Base-by-base conservation (phyloP, 2,888 invertebrate species). In the Hyposoter didymator region DNA sequence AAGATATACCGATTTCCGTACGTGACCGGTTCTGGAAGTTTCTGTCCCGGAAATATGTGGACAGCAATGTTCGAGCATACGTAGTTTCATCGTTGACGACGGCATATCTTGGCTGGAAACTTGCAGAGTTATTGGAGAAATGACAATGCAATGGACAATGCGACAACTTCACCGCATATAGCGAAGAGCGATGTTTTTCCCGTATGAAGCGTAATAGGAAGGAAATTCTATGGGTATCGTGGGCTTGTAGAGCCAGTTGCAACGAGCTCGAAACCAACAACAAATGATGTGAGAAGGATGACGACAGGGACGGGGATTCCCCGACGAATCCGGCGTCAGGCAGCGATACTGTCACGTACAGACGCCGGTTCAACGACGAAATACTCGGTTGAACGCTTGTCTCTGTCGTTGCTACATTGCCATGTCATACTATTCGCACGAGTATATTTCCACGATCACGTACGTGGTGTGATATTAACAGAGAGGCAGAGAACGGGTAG, bases 311-410 rank as follows among this genome's bases (percentile, higher is more conserved):
- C 72, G 73, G 69, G 67, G 87, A 55, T 67, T 49, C 14, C 45
- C 62, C 64, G 28, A 43, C 74, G 72, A 83, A 81, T 85, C 88
- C 88, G 90, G 78, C 90, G 90, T 89, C 88, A 89, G 86, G 87
- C 64, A 69, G 69, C 90, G 92, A 92, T 92, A 92, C 90, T 92
- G 92, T 92, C 92, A 92, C 88, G 89, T 90, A 89, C 90, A 90
- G 90, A 80, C 91, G 91, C 89, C 91, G 91, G 88, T 87, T 90
- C 90, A 86, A 83, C 83, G 86, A 81, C 52, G 78, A 81, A 85
- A 52, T 75, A 69, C 62, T 49, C 64, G 55, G 62, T 72, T 66
- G 73, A 81, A 78, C 84, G 69, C 73, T 55, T 80, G 79, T 82
- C 67, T 82, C 76, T 88, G 84, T 87, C 74, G 84, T 85, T 67